phyloP scores from a whole-genome alignment of 2,888 invertebrate species.

The Sceliomorpha sp. region DNA sequence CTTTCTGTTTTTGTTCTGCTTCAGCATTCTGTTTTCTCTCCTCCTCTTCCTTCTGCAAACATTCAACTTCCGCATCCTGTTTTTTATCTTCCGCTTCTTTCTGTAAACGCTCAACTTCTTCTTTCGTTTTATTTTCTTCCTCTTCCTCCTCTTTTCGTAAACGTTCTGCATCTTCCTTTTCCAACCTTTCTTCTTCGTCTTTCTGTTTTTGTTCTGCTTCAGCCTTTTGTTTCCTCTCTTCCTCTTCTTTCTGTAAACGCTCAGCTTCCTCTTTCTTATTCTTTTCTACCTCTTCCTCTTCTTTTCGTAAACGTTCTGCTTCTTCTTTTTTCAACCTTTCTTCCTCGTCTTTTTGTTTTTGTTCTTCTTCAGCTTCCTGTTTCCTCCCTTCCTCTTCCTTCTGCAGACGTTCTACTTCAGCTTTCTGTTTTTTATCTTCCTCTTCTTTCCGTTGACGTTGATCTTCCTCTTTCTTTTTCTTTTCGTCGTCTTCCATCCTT shows the following conservation, averaged over 20 bases:
- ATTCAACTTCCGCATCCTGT: slow-evolving; percentile 53
- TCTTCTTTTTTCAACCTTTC: slow-evolving; percentile 55
- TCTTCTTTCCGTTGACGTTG: slow-evolving; percentile 48
- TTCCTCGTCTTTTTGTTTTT: slow-evolving; percentile 48
- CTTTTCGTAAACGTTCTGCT: slow-evolving; percentile 46
- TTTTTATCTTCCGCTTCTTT: slow-evolving; percentile 53
- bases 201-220: too few relatives aligned
- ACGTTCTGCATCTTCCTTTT: slow-evolving; percentile 50
- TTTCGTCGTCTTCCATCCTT: too few relatives aligned
- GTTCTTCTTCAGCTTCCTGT: slow-evolving; percentile 54
- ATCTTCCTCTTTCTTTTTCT: too few relatives aligned
- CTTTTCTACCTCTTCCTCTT: slow-evolving; percentile 52
- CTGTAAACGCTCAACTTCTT: slow-evolving; percentile 52
- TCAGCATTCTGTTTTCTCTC: slow-evolving; percentile 37
- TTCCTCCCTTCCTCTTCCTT: slow-evolving; percentile 37
- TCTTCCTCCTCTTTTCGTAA: slow-evolving; percentile 32
- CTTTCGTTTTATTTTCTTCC: slow-evolving; percentile 35
- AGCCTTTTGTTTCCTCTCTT: slow-evolving; percentile 29
- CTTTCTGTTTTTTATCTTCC: slow-evolving; percentile 43
- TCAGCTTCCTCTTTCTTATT: slow-evolving; percentile 45
- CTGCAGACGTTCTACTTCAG: slow-evolving; percentile 44
- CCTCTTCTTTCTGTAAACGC: slow-evolving; percentile 51
- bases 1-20: slow-evolving; percentile 45
- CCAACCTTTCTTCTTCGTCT: slow-evolving; percentile 41
- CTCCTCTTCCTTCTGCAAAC: slow-evolving; percentile 49